Base-by-base conservation (phyloP, 2,797 vertebrate genomes). In the Odontamblyopus rebecca region DNA sequence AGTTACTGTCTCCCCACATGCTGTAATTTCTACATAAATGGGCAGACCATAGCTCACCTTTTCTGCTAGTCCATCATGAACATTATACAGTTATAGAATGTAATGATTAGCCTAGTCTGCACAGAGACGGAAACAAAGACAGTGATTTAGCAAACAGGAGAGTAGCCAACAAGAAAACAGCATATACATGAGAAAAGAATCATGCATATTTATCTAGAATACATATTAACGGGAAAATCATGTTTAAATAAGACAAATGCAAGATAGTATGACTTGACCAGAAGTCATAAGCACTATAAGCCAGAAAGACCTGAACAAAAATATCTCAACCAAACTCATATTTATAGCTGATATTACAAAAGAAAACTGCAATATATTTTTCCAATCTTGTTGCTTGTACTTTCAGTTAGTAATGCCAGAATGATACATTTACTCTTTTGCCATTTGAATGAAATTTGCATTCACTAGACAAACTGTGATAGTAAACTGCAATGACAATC, bases 41-140 rank as follows among this genome's bases (percentile, higher is more conserved):
- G 80, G 77, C 70, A 86, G 82, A 88, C 81, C 82, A 86, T 69
- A 78, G 65, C 76, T 83, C 87, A 88, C 83, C 85, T 89, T 90
- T 87, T 73, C 78, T 76, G 67, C 69, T 77, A 70, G 85, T 69
- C 72, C 19, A 62, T 83, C 86, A 89, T 86, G 86, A 89, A 69
- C 79, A 80, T 90, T 85, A 86, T 82, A 79, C 76, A 76, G 81
- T 80, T 82, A 78, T 74, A 73, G 82, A 83, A 85, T 48, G 51
- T 74, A 85, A 89, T 86, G 85, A 85, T 44, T 71, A 81, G 83
- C 78, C 79, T 74, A 69, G 18, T 82, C 83, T 78, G 83, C 87
- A 82, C 69, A 73, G 69, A 86, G 80, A 73, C 16, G 61, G 79
- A 77, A 16, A 59, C 71, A 81, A 86, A 88, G 83, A 79, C 81